Conservation (phyloP, 2,113 vertebrate genomes). For the Dicerorhinus sumatrensis region DNA sequence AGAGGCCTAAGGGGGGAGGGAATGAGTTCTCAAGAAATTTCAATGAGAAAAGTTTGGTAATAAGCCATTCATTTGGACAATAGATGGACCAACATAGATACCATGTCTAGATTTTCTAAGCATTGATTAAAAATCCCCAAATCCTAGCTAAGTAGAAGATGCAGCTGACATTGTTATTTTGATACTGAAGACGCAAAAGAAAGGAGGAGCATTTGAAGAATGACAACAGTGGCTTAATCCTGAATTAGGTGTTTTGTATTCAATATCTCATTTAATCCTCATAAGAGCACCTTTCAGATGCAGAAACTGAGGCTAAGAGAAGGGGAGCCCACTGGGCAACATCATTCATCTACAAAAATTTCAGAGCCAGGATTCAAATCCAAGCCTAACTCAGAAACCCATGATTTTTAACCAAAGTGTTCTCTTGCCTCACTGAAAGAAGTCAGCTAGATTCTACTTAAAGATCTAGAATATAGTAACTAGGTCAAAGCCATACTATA, state of each 20-base stretch:
- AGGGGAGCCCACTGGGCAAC: not conserved
- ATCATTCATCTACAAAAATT: not conserved
- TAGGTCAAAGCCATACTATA: too few relatives aligned
- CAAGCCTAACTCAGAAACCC: not conserved
- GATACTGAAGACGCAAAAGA: not conserved
- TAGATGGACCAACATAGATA: not conserved
- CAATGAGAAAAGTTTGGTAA: not conserved
- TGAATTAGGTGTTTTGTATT: not conserved
- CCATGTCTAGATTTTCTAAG: not conserved
- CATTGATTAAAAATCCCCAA: not conserved
- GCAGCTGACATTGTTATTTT: not conserved
- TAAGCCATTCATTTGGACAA: not conserved
- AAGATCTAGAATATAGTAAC: too few relatives aligned
- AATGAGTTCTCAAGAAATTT: not conserved
- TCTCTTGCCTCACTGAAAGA: not conserved
- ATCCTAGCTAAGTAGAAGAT: not conserved
- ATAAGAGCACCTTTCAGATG: not conserved
- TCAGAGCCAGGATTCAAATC: not conserved
- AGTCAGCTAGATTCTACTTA: not conserved
- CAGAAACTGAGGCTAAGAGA: not conserved
- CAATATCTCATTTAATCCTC: not conserved
- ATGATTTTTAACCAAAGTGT: not conserved
- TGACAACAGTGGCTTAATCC: not conserved
- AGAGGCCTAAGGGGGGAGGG: not conserved
- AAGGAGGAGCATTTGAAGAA: not conserved